Evolutionary conservation across 2,888 invertebrate genomes (phyloP).

Genomic region (Danaus chrysippus): DNA sequence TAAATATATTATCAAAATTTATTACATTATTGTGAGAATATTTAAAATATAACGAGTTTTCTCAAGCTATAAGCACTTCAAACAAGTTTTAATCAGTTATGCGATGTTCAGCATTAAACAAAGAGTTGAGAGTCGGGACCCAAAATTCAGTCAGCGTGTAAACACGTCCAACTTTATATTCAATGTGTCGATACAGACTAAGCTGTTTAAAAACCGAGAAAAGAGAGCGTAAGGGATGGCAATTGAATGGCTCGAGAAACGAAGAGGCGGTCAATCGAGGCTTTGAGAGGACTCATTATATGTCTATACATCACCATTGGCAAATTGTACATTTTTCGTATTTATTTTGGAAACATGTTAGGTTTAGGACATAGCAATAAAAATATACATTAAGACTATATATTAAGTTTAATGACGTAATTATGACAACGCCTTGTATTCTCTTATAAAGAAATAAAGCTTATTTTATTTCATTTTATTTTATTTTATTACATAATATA

Average conservation of each 20-base stretch:
- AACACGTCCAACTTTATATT: slow-evolving; percentile 47
- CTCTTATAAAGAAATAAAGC: too few species aligned
- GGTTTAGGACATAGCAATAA: background rate
- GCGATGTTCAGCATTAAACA: slow-evolving; percentile 1
- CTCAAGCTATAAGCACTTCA: background rate
- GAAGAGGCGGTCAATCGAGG: slow-evolving; percentile 69
- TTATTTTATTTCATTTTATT: too few species aligned
- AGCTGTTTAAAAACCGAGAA: slow-evolving; percentile 51
- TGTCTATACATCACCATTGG: slow-evolving; percentile 37
- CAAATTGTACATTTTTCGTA: slow-evolving; percentile 20
- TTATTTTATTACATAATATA: too few species aligned
- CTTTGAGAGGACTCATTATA: slow-evolving; percentile 70
- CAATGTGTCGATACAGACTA: slow-evolving; percentile 39
- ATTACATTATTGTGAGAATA: background rate
- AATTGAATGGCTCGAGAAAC: slow-evolving; percentile 61
- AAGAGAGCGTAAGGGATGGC: slow-evolving; percentile 59
- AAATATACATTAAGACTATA: too few species aligned
- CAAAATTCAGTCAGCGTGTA: slow-evolving; percentile 33
- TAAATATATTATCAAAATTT: too few species aligned
- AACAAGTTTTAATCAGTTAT: slow-evolving; percentile 4
- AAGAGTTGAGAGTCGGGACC: slow-evolving; percentile 6
- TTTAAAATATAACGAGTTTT: background rate
- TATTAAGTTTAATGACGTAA: too few species aligned
- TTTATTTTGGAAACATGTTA: background rate
- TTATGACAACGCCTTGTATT: too few species aligned